These are phyloP conservation scores for Sminthurides bifidus DNA, from an alignment of 1,140 invertebrate species.

Conservation along the genomic window DNA sequence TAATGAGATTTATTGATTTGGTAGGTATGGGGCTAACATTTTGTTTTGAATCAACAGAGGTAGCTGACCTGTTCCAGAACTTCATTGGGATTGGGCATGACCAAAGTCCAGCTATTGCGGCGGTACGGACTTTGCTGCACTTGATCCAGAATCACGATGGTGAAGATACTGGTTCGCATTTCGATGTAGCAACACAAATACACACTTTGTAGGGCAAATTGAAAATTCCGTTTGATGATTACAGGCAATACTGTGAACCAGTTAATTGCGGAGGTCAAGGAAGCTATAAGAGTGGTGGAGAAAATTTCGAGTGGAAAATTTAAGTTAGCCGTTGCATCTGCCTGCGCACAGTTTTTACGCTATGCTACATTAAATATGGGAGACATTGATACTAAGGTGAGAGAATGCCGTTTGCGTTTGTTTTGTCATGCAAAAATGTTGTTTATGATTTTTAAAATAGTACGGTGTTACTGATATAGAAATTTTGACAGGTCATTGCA, in stretches of 20 bases:
- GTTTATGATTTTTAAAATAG: neutral
- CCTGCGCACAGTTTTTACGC: slow-evolving; percentile 24
- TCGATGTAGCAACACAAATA: neutral
- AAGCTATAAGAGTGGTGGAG: slow-evolving; percentile 7
- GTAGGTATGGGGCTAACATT: neutral
- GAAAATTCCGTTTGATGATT: neutral
- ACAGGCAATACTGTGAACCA: slow-evolving; percentile 25
- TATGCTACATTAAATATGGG: slow-evolving; percentile 23
- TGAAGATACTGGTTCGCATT: neutral
- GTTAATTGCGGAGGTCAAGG: slow-evolving; percentile 11
- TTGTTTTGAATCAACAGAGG: neutral
- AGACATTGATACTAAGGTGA: slow-evolving; percentile 16
- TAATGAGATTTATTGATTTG: too few relatives aligned
- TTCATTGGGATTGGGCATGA: neutral
- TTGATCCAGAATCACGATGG: slow-evolving; percentile 18
- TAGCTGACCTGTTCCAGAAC: slow-evolving; percentile 3
- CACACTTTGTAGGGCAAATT: neutral
- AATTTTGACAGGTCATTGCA: slow-evolving; percentile 19
- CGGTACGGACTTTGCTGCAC: slow-evolving; percentile 12
- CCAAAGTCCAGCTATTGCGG: slow-evolving; percentile 14
- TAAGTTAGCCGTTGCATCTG: slow-evolving; percentile 21
- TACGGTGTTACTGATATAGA: neutral
- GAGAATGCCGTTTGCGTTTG: too few relatives aligned
- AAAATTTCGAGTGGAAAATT: slow-evolving; percentile 19
- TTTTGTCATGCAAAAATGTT: neutral